Conservation (phyloP, 2,113 vertebrate species). For the Alligator sinensis region DNA sequence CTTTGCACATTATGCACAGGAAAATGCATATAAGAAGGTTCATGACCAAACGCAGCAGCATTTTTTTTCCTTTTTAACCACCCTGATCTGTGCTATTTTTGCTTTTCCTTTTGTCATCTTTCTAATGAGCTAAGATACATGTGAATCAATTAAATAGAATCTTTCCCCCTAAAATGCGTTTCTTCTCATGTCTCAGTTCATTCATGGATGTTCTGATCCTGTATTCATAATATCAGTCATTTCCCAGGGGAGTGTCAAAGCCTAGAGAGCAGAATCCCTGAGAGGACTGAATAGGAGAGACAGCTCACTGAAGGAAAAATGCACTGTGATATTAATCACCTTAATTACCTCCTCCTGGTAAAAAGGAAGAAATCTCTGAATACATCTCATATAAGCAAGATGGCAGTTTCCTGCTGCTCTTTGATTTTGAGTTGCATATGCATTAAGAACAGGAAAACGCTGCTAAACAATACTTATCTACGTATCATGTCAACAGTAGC, state of each 20-base stretch:
- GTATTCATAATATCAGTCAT: not conserved
- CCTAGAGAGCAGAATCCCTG: constrained; percentile 13
- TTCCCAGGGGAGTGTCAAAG: not conserved
- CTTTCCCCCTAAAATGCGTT: not conserved
- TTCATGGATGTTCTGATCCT: constrained; percentile 33
- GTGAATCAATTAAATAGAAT: constrained; percentile 18
- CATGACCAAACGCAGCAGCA: not conserved
- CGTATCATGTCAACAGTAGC: not conserved
- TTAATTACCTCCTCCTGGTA: constrained; percentile 59
- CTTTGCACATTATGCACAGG: not conserved
- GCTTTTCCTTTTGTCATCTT: not conserved
- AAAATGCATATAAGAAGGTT: accelerated
- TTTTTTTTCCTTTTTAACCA: not conserved
- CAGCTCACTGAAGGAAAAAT: not conserved
- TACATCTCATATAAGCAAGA: constrained; percentile 53
- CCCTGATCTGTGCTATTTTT: not conserved
- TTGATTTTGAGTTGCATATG: constrained; percentile 31
- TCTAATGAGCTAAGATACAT: not conserved
- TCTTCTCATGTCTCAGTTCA: constrained; percentile 11
- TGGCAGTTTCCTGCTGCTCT: constrained; percentile 11
- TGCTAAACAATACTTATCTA: constrained; percentile 17
- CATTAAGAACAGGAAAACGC: not conserved
- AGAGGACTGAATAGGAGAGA: constrained; percentile 14
- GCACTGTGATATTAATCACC: constrained; percentile 47
- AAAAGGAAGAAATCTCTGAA: constrained; percentile 53